phyloP scores from a whole-genome alignment of 2,888 invertebrate species.

The Epinotia bilunana region DNA sequence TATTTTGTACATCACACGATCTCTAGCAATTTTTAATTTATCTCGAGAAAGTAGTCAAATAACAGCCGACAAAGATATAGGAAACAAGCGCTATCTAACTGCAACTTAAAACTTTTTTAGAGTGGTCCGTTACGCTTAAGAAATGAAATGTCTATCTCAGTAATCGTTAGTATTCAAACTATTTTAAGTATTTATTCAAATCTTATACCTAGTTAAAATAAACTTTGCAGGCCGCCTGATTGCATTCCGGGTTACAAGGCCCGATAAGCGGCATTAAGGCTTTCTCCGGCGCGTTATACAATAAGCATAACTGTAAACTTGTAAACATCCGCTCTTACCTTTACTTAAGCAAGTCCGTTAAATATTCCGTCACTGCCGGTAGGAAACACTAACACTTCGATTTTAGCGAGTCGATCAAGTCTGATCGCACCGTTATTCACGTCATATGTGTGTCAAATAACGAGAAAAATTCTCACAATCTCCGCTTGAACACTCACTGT shows the following conservation, averaged over 20 bases:
- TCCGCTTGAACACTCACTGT: constrained; percentile 54
- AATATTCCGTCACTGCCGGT: constrained; percentile 78
- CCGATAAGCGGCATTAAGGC: constrained; percentile 64
- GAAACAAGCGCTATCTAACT: neutral
- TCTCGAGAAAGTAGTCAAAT: neutral
- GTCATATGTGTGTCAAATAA: constrained; percentile 81
- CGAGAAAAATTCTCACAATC: constrained; percentile 72
- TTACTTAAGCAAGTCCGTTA: constrained; percentile 81
- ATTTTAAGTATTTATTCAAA: too few relatives aligned
- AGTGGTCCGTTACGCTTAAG: neutral
- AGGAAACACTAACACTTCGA: constrained; percentile 81
- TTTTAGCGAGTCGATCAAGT: constrained; percentile 80
- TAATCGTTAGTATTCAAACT: constrained; percentile 7
- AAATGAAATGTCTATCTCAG: neutral
- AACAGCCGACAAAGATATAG: neutral
- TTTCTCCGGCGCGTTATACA: constrained; percentile 73
- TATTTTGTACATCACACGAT: neutral
- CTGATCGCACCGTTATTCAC: constrained; percentile 81
- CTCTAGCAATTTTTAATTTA: neutral
- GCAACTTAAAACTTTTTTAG: neutral
- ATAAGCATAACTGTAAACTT: constrained; percentile 82
- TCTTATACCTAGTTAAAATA: neutral
- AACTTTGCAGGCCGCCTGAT: constrained; percentile 27
- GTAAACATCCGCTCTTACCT: constrained; percentile 82
- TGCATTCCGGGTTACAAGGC: constrained; percentile 23